A percentile compares a stretch with the other conserved stretches of the same genome.
phyloP scores from a whole-genome alignment of 2,113 vertebrate genomes.

The Equus quagga region DNA sequence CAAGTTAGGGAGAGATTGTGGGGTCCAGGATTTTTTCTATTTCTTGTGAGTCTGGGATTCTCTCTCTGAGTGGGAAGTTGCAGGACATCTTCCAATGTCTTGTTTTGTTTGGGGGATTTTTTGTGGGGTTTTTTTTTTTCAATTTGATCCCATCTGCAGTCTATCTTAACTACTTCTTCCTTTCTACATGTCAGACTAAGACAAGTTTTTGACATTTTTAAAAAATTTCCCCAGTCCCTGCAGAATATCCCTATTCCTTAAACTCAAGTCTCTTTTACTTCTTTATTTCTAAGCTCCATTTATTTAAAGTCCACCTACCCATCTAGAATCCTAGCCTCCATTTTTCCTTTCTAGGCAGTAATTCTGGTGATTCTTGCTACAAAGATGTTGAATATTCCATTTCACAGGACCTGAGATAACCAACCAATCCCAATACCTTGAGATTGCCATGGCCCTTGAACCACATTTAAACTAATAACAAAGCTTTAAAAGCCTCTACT shows the following conservation, averaged over 20 bases:
- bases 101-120: background rate
- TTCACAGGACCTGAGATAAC: constrained; percentile 19
- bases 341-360: constrained; percentile 10
- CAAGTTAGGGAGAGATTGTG: background rate
- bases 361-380: background rate
- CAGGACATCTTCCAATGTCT: background rate
- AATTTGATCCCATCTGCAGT: background rate
- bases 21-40: background rate
- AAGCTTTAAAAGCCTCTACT: constrained; percentile 68
- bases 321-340: background rate
- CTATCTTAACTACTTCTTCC: background rate
- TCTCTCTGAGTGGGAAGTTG: background rate
- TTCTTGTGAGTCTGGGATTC: background rate
- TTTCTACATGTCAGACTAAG: constrained; percentile 8
- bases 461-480: constrained; percentile 55
- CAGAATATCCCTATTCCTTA: constrained; percentile 49
- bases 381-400: constrained; percentile 14
- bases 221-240: background rate
- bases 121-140: background rate
- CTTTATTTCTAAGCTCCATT: constrained; percentile 34
- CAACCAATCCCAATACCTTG: constrained; percentile 5
- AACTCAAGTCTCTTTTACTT: background rate
- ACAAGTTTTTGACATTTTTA: background rate
- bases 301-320: background rate
- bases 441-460: background rate